Base-by-base conservation (phyloP, 2,113 vertebrate genomes). In the Microcebus tavaratra region DNA sequence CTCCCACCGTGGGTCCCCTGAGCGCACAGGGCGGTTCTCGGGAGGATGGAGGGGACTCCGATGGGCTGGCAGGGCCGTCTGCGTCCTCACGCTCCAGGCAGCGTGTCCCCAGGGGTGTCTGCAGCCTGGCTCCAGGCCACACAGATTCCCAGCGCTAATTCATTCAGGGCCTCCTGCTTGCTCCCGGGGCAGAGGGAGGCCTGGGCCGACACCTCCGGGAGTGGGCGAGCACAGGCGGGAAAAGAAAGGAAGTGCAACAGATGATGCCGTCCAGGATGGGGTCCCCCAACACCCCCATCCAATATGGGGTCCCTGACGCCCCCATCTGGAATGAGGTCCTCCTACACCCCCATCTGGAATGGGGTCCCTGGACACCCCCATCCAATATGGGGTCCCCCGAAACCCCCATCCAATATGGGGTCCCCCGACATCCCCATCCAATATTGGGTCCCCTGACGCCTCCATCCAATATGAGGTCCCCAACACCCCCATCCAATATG, bases 1-100 rank as follows among this genome's bases (percentile, higher is more conserved):
- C 29, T 7, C 39, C 42, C 63, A 4, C 27, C 29, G 1, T 45
- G 1, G 15, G 23, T 78, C 36, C 42, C 2, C 8, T 13, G 0
- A 2, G 14, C 29, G 14, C 59, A 29, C 21, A 55, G 25, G 61
- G 29, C 3, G 5, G 61, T 42, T 73, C 67, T 85, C 73, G 3
- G 79, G 95, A 12, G 14, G 12, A 12, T 42, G 42, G 0, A 12
- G 21, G 42, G 65, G 48, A 31, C n/a, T 17, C 45, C 29, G 13
- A 5, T 70, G 39, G 20, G 6, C 21, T 15, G 27, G 34, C 48
- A 17, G 15, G 21, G 65, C 34, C 0, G 4, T 15, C n/a, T 21
- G 11, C 50, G 14, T 9, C 36, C 13, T 89, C 57, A 65, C 5
- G 27, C 86, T n/a, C 36, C 39, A 2, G 25, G 29, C 42, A 42